Evolutionary conservation across 2,888 invertebrate genomes (phyloP), one percentile per base, ranked within the genome.

Genomic region (Lochmaea capreae): DNA sequence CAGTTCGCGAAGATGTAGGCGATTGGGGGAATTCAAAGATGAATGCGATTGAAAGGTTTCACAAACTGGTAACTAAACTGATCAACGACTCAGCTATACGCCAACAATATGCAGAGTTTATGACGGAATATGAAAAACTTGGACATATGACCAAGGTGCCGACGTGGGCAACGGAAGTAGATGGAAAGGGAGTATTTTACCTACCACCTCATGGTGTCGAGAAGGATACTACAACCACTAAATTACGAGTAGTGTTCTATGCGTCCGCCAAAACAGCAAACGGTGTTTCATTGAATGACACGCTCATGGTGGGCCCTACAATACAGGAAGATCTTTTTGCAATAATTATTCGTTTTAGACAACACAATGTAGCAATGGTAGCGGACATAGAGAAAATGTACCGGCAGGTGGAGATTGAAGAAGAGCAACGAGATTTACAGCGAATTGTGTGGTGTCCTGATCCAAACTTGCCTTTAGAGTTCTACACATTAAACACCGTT

Each of bases 361-460:
- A 49, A 14, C 49, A 49, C 14, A 49, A 49, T 49, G 49, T 49
- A 49, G 49, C 49, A 14, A 49, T 49, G 49, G 49, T 49, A 14
- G 49, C 79, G 4, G 82, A 82, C 68, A 77, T 81, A n/a, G 67
- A 39, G n/a, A 79, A 79, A 63, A 81, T 81, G 80, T 81, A 77
- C 61, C 26, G 80, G 46, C 77, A 78, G 62, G 73, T 81, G 33
- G 57, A 76, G 16, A 52, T 80, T 4, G 1, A 75, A 33, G 54
- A 58, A 26, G 43, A 71, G 6, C 73, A 81, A 52, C 65, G 76
- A 33, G 22, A 75, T 54, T 70, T 74, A 14, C 80, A 80, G 59
- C 39, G 73, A 61, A 79, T 78, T 49, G 57, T 79, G 16, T 80
- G 79, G 79, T 72, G 79, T 54, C 26, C 69, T 11, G 39, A 69